Evolutionary conservation across 2,888 invertebrate species (phyloP).

Genomic region (Oxyscelio sp.): DNA sequence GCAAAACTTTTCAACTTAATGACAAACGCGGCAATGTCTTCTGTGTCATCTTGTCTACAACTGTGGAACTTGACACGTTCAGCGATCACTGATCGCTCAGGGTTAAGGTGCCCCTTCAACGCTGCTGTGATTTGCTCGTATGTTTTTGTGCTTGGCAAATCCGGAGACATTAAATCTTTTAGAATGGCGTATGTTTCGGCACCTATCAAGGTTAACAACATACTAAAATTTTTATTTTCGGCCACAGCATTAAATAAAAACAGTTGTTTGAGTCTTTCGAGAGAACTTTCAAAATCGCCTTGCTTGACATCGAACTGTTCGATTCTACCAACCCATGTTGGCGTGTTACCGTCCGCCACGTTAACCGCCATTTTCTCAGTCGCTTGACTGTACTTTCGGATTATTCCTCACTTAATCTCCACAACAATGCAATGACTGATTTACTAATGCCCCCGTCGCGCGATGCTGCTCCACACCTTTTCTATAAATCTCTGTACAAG

Average conservation of each 20-base stretch:
- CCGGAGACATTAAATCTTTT: slow-evolving; percentile 65
- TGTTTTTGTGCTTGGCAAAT: slow-evolving; percentile 45
- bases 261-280: slow-evolving; percentile 8
- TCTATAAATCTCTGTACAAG: too few relatives aligned
- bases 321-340: slow-evolving; percentile 11
- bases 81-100: slow-evolving; percentile 59
- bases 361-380: too few relatives aligned
- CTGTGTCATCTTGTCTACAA: slow-evolving; percentile 54
- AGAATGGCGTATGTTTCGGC: slow-evolving; percentile 51
- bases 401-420: too few relatives aligned
- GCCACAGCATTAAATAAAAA: not conserved
- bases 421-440: too few relatives aligned
- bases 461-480: too few relatives aligned
- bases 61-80: slow-evolving; percentile 69
- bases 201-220: slow-evolving; percentile 57
- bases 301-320: slow-evolving; percentile 9
- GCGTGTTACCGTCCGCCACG: not conserved
- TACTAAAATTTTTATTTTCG: not conserved
- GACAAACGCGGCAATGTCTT: slow-evolving; percentile 52
- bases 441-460: too few relatives aligned
- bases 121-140: slow-evolving; percentile 44
- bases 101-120: slow-evolving; percentile 67
- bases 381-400: too few relatives aligned
- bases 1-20: slow-evolving; percentile 19
- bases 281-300: slow-evolving; percentile 3